A percentile compares a stretch with the other conserved stretches of the same genome.
Conservation (phyloP, 2,113 vertebrate genomes). For the Neomonachus schauinslandi region DNA sequence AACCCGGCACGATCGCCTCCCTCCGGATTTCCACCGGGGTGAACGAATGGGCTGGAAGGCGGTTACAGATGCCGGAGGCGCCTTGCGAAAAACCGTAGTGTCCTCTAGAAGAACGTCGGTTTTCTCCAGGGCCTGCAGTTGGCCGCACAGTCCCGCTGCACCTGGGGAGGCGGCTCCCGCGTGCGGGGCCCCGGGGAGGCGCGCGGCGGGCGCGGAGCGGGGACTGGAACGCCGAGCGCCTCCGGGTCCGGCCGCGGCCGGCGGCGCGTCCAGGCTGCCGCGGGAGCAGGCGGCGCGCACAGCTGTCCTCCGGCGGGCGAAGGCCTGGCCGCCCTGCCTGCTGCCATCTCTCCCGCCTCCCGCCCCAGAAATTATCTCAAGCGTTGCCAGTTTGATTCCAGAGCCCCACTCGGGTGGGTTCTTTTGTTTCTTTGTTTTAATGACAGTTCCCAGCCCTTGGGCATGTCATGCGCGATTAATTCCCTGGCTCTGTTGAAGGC, state of each 20-base stretch:
- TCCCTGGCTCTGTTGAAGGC: slow-evolving; percentile 50
- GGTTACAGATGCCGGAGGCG: not conserved
- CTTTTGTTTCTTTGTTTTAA: slow-evolving; percentile 83
- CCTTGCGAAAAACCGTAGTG: not conserved
- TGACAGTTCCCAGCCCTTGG: slow-evolving; percentile 70
- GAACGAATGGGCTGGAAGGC: not conserved
- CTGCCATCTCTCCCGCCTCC: slow-evolving; percentile 28
- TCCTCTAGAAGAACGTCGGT: not conserved
- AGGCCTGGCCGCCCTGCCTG: not conserved
- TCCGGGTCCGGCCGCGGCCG: not conserved
- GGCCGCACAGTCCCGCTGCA: not conserved
- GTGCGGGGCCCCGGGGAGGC: not conserved
- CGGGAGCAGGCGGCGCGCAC: not conserved
- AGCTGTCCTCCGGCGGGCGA: not conserved
- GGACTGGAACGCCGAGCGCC: not conserved
- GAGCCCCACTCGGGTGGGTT: slow-evolving; percentile 62
- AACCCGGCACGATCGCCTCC: not conserved
- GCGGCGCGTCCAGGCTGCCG: not conserved
- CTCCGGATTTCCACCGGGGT: not conserved
- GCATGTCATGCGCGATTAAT: slow-evolving; percentile 67
- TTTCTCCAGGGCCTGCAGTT: not conserved
- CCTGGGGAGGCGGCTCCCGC: not conserved
- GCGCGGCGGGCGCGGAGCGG: not conserved
- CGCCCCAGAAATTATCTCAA: slow-evolving; percentile 69
- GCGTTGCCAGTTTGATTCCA: slow-evolving; percentile 59